These are phyloP conservation scores for Cancer borealis DNA, from an alignment of 2,888 invertebrate genomes.

Conservation along the genomic window DNA sequence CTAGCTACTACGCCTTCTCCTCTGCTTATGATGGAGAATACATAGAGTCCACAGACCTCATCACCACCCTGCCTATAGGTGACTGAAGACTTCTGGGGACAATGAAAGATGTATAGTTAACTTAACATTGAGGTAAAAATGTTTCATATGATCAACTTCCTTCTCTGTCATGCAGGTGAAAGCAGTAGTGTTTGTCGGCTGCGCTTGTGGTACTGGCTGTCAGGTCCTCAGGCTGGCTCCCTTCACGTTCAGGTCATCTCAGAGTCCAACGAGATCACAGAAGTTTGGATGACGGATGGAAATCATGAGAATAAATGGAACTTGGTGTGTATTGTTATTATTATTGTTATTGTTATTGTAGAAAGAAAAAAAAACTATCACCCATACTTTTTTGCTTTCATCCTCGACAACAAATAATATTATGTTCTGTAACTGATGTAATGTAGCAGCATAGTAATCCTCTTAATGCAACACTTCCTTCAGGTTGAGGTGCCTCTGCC, in stretches of 20 bases:
- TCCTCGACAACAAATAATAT: background rate
- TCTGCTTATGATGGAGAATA: conserved; percentile 49
- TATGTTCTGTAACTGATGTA: background rate
- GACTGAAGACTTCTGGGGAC: background rate
- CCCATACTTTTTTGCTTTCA: background rate
- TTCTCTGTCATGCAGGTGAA: conserved; percentile 49
- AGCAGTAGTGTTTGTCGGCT: conserved; percentile 58
- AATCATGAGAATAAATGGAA: conserved; percentile 58
- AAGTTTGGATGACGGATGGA: conserved; percentile 65
- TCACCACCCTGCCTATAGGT: conserved; percentile 63
- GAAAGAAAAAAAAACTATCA: background rate
- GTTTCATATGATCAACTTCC: background rate
- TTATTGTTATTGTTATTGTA: no score
- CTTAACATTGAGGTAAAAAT: background rate
- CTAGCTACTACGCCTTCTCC: conserved; percentile 54
- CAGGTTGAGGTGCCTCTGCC: conserved; percentile 64
- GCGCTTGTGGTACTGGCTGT: conserved; percentile 65
- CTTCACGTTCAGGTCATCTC: conserved; percentile 56
- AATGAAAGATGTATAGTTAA: no score
- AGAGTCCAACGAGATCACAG: conserved; percentile 44
- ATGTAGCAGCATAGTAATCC: background rate
- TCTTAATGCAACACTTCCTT: background rate
- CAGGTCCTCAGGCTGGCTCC: conserved; percentile 63
- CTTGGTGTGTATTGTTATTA: conserved; percentile 39
- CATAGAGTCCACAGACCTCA: conserved; percentile 54